A percentile compares a stretch with the other conserved stretches of the same genome.
Conservation (phyloP, 2,888 invertebrate species). For the Antheraea yamamai region DNA sequence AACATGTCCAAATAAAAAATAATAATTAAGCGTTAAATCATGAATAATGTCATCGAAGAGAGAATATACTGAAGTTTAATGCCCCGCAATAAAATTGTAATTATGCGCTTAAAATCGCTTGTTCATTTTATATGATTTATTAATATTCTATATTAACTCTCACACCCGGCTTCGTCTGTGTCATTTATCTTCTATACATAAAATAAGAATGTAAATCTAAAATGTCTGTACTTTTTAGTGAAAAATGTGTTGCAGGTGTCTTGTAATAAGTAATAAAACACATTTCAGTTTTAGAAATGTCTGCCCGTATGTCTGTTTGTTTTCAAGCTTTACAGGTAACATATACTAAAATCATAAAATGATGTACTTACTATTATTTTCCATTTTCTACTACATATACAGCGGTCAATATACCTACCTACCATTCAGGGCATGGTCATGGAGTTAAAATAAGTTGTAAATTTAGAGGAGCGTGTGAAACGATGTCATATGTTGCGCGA, state of each 20-base stretch:
- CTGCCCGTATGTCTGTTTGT: too few relatives aligned
- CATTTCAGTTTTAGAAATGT: too few relatives aligned
- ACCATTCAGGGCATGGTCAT: not conserved
- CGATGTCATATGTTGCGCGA: not conserved
- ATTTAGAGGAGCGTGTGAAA: slow-evolving; percentile 5
- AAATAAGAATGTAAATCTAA: too few relatives aligned
- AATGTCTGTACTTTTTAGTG: too few relatives aligned
- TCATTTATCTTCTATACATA: not conserved
- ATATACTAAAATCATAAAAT: not conserved
- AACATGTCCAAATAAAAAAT: not conserved
- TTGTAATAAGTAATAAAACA: too few relatives aligned
- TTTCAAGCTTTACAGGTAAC: too few relatives aligned
- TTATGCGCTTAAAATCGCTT: not conserved
- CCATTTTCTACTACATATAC: not conserved
- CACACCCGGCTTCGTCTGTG: not conserved
- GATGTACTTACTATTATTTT: not conserved
- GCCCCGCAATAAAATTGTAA: not conserved
- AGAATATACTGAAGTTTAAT: not conserved
- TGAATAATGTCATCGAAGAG: not conserved
- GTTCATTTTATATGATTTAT: not conserved
- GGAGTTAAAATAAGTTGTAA: not conserved
- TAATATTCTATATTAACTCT: not conserved
- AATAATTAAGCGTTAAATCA: not conserved
- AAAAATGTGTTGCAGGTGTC: too few relatives aligned
- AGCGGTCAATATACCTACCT: not conserved